A percentile compares a stretch with the other conserved stretches of the same genome.
These are phyloP conservation scores for Platorchestia sp. DNA, from an alignment of 1,140 invertebrate species.

Conservation along the genomic window DNA sequence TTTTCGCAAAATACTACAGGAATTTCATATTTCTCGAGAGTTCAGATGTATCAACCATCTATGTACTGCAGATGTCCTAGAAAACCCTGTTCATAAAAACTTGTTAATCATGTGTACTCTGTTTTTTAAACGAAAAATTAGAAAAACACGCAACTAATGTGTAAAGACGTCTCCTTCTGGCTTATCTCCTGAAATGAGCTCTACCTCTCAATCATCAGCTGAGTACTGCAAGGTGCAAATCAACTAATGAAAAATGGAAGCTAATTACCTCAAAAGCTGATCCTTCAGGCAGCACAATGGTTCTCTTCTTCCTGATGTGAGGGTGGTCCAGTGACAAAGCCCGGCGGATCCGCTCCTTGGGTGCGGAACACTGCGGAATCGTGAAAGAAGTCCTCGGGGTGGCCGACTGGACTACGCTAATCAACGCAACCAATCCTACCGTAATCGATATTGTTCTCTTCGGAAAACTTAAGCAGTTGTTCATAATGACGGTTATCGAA, in stretches of 20 bases:
- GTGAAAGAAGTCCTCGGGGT: not conserved
- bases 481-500: not conserved
- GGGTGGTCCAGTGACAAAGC: not conserved
- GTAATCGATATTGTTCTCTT: not conserved
- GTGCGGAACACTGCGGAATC: not conserved
- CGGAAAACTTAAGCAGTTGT: not conserved
- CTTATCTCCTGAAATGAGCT: too few relatives aligned
- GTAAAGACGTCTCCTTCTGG: too few relatives aligned
- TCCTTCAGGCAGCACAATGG: not conserved
- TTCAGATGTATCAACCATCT: too few relatives aligned
- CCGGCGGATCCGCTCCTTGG: constrained; percentile 3
- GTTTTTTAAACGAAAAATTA: too few relatives aligned
- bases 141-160: too few relatives aligned
- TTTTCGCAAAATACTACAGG: too few relatives aligned
- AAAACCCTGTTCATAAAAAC: too few relatives aligned
- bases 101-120: too few relatives aligned
- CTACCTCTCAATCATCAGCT: too few relatives aligned
- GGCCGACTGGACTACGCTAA: not conserved
- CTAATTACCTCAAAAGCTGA: constrained; percentile 11
- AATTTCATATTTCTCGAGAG: too few relatives aligned
- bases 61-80: too few relatives aligned
- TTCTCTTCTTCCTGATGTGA: constrained; percentile 20
- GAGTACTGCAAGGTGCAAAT: not conserved
- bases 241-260: not conserved
- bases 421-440: not conserved